A percentile compares a stretch with the other conserved stretches of the same genome.
Evolutionary conservation across 1,140 invertebrate species (phyloP).

Genomic region (Hirudo medicinalis): DNA sequence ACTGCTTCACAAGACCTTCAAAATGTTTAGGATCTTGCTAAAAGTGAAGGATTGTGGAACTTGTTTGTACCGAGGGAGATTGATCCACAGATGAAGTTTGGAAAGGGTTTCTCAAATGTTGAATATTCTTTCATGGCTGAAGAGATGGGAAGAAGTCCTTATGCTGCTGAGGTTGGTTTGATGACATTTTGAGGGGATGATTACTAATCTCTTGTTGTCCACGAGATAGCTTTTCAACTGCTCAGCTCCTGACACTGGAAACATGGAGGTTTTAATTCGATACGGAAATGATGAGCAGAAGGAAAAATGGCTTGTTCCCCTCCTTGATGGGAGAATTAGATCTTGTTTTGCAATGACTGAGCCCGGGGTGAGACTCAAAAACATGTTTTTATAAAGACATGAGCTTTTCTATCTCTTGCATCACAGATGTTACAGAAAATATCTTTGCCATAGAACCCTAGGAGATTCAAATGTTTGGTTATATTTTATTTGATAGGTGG

Average conservation of each 20-base stretch:
- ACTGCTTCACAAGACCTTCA: no score
- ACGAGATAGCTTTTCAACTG: slow-evolving; percentile 41
- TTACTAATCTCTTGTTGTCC: not conserved
- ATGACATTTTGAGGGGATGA: slow-evolving; percentile 5
- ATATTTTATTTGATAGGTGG: slow-evolving; percentile 32
- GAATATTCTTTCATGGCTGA: slow-evolving; percentile 45
- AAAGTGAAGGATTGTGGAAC: slow-evolving; percentile 42
- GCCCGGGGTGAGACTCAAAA: slow-evolving; percentile 31
- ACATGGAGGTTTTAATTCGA: slow-evolving; percentile 44
- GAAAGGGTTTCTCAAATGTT: slow-evolving; percentile 41
- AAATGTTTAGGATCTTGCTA: slow-evolving; percentile 37
- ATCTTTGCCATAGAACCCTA: no score
- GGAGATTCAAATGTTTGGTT: not conserved
- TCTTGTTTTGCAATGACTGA: slow-evolving; percentile 47
- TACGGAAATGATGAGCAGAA: slow-evolving; percentile 43
- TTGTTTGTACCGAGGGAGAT: slow-evolving; percentile 41
- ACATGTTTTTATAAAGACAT: not conserved
- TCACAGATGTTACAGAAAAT: no score
- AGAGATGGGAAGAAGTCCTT: slow-evolving; percentile 39
- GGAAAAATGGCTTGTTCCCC: slow-evolving; percentile 37
- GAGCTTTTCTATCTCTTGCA: not conserved
- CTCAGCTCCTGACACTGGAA: slow-evolving; percentile 44
- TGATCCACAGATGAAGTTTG: slow-evolving; percentile 39
- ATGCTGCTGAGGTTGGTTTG: slow-evolving; percentile 38
- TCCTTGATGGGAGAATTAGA: slow-evolving; percentile 41